phyloP scores from a whole-genome alignment of 2,888 invertebrate species.

The Ectemnius continuus region DNA sequence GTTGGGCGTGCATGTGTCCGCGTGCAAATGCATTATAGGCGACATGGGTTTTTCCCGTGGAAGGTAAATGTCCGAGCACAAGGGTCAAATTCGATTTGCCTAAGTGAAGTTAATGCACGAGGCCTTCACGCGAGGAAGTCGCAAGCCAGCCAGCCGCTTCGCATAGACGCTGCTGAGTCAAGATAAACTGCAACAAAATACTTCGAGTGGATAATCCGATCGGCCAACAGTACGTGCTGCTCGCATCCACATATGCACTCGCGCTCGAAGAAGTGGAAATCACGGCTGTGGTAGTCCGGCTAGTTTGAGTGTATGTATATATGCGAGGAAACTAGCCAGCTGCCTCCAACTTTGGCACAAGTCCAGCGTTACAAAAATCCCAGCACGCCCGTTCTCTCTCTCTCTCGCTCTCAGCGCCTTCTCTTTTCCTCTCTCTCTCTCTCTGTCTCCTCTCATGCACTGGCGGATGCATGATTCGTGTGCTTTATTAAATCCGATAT shows the following conservation, averaged over 20 bases:
- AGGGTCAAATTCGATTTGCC: too few species aligned
- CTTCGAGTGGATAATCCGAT: conserved; percentile 1
- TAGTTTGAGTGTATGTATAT: conserved; percentile 11
- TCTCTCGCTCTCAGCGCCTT: background rate
- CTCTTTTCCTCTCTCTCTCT: conserved; percentile 20
- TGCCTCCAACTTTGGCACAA: conserved; percentile 67
- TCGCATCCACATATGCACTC: background rate
- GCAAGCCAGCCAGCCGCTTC: too few species aligned
- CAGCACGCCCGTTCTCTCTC: conserved; percentile 19
- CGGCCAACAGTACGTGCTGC: conserved; percentile 6
- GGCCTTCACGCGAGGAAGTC: too few species aligned
- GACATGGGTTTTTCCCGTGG: too few species aligned
- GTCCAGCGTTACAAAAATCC: conserved; percentile 69
- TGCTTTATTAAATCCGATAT: conserved; percentile 72
- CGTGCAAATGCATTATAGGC: too few species aligned
- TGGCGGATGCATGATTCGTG: conserved; percentile 67
- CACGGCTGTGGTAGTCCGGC: conserved; percentile 14
- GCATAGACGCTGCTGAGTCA: conserved; percentile 8
- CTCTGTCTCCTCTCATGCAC: conserved; percentile 45
- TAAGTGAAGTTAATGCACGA: too few species aligned
- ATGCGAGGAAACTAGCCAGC: conserved; percentile 48
- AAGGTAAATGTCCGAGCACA: too few species aligned
- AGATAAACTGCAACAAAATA: conserved; percentile 6
- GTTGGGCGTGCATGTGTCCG: too few species aligned
- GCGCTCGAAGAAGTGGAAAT: conserved; percentile 5